Percentiles rank a stretch among this genome's conserved stretches.
phyloP scores from a whole-genome alignment of 2,797 vertebrate genomes.

The Anomalospiza imberbis region DNA sequence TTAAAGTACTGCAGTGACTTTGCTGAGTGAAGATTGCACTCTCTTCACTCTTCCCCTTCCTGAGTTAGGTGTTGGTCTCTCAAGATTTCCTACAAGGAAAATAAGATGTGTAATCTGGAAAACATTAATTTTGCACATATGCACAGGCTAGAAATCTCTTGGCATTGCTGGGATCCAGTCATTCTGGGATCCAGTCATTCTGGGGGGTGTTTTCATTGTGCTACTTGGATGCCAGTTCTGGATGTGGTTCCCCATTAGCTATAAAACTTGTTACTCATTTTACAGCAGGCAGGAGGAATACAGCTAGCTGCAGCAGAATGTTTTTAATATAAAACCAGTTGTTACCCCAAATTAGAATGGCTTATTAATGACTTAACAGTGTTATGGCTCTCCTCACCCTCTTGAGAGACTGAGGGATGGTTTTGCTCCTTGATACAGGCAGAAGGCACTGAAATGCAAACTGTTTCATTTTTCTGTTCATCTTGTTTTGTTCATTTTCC shows the following conservation, averaged over 20 bases:
- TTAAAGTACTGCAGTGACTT: not conserved
- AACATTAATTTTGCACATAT: not conserved
- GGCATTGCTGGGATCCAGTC: not conserved
- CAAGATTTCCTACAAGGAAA: not conserved
- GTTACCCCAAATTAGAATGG: not conserved
- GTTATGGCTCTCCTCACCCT: not conserved
- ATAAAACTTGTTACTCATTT: not conserved
- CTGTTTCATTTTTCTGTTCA: slow-evolving; percentile 25
- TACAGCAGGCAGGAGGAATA: not conserved
- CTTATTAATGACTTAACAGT: not conserved
- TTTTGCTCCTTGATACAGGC: not conserved
- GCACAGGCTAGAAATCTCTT: not conserved
- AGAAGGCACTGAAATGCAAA: slow-evolving; percentile 38
- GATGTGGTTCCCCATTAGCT: not conserved
- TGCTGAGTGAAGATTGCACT: not conserved
- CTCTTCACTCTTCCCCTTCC: not conserved
- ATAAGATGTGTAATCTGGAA: not conserved
- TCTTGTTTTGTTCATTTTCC: slow-evolving; percentile 35
- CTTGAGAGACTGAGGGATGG: not conserved
- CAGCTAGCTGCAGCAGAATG: not conserved
- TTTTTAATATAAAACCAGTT: not conserved
- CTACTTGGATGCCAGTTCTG: not conserved
- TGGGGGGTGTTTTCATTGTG: not conserved
- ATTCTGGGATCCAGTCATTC: not conserved
- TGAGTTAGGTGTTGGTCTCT: not conserved